Base-by-base conservation (phyloP, 2,888 invertebrate genomes). In the Apeira syringaria region DNA sequence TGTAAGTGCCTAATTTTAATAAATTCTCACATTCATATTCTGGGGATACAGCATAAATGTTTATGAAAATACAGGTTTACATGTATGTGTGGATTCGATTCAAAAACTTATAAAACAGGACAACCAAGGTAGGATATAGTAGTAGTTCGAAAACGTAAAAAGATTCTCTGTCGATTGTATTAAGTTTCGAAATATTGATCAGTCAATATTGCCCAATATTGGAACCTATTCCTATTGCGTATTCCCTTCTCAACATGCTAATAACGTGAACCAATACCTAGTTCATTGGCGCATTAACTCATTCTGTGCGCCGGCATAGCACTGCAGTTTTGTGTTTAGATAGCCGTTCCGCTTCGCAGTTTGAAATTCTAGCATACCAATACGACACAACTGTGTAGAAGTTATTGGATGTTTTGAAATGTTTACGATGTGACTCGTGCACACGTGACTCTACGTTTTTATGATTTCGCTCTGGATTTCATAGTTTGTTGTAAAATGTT, bases 171-270 rank as follows among this genome's bases (percentile, higher is more conserved):
- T 60, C 61, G 65, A 55, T 53, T 56, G 58, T 60, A 67, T 73
- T 68, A 71, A 68, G 59, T 66, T 66, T 61, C 47, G 42, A 56
- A 55, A 56, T 65, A 63, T 65, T 65, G 70, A 67, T 59, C 64
- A 45, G 56, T 57, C n/a, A n/a, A n/a, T n/a, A n/a, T n/a, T n/a
- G 51, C 62, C 56, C 53, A 51, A 55, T 65, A 67, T 60, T 59
- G 38, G 41, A 46, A 65, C 64, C n/a, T 64, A 62, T 64, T 59
- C 63, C 67, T 65, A 68, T 67, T 72, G 66, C 63, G 57, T 70
- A 70, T 68, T 64, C 67, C 61, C 65, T 67, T 53, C 57, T 47
- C 48, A 48, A 56, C 67, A 68, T 64, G 66, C 68, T 64, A 75
- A 69, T 68, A 63, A 59, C 62, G 59, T 57, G 50, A 58, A 47